Evolutionary conservation across 2,113 vertebrate genomes (phyloP), one percentile per base, ranked within the genome.

Genomic region (Ia io): DNA sequence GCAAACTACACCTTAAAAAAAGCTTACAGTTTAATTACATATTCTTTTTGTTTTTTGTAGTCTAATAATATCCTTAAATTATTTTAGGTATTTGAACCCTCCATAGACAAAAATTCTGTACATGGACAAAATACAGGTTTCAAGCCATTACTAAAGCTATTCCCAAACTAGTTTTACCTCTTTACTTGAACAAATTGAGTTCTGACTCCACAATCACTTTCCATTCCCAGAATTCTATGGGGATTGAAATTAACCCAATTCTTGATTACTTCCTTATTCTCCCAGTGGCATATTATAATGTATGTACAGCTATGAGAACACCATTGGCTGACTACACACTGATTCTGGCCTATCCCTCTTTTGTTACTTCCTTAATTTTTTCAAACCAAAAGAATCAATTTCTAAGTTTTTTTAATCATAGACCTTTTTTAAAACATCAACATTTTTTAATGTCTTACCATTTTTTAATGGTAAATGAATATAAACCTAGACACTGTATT

Each of bases 391-490:
- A 70, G 3, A 35, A 77, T 59, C 35, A 47, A 78, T 47, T 71
- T 85, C 56, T 93, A 89, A 86, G 3, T 70, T 87, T 90, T 87
- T 79, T 40, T 4, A 42, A 42, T 42, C 18, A 51, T 6, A 37
- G 78, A 47, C 2, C 25, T 94, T 87, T 76, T 35, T 0, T 0
- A 61, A 86, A 76, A 76, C 20, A 40, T 25, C 92, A 95, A 78
- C 11, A 56, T 77, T 77, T 88, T 74, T 0, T 22, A 92, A 56
- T 74, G 17, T 76, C 88, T 56, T 83, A 82, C 56, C 30, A 91
- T 40, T 93, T 88, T 84, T 94, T 84, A 85, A 59, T 56, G 37
- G 25, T 78, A 86, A 95, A 84, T 63, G 37, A 83, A 20, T 83
- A 79, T 42, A 2, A 89, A 74, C 49, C 67, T 0, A 73, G 28